Evolutionary conservation across 2,113 vertebrate genomes (phyloP), one percentile per base, ranked within the genome.

Genomic region (Dendrocopos noguchii): DNA sequence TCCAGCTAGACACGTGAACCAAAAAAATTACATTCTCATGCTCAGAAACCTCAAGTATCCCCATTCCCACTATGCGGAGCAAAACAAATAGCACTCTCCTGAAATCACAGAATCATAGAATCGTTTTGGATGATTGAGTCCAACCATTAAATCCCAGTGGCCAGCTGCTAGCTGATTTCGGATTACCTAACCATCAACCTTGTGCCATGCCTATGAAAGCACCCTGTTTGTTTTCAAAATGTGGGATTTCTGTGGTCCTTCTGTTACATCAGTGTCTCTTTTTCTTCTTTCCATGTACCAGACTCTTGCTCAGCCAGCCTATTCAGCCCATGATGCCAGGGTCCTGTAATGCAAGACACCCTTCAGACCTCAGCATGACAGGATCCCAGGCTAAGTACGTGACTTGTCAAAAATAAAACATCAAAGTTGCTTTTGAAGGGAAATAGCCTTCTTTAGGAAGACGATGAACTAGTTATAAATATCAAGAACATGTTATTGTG

Each of bases 251-350:
- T 4, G 15, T 17, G 65, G 29, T 50, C 9, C 61, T 86, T 92
- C 71, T 33, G 9, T 59, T 76, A 56, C 60, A 53, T 33, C 61
- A 17, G 3, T 22, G 42, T 80, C 64, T 4, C 25, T 63, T 74
- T 42, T 52, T 84, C 57, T 82, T 80, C 66, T 68, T 19, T 75
- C 78, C 76, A 3, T 12, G 44, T 27, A 7, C 11, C 93, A 98
- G 98, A 84, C 91, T 98, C 64, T 53, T 98, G 92, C 97, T 98
- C 75, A 98, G 98, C 93, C 98, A 98, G 80, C 98, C 98, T 29
- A 98, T 98, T 88, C 98, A 98, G 85, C 98, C 98, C 89, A 98
- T 98, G 98, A 98, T 98, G 98, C 98, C 98, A 4, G 97, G 93
- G 17, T 97, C 98, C 80, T 98, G 98, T 21, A 97, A 97, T 1